Evolutionary conservation across 2,888 invertebrate genomes (phyloP).

Genomic region (Heliconius sara): DNA sequence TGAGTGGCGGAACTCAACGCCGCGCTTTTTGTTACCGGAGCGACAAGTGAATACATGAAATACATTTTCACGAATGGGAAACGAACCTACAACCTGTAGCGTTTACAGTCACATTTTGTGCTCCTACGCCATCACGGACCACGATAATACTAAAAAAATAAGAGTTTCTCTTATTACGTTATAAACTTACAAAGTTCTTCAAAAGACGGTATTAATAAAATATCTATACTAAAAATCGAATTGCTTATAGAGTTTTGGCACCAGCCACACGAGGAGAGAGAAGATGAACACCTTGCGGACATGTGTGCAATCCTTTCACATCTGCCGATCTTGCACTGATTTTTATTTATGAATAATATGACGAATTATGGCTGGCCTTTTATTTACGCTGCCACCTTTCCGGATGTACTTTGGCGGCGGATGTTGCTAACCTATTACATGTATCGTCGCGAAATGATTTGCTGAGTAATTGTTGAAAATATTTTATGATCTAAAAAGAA

Average conservation of each 20-base stretch:
- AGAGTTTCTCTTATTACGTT: background rate
- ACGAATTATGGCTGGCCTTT: constrained; percentile 79
- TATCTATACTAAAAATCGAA: background rate
- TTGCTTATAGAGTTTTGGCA: constrained; percentile 70
- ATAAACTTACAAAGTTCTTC: background rate
- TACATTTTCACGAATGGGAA: too few species aligned
- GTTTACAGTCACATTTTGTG: too few species aligned
- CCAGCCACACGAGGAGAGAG: constrained; percentile 67
- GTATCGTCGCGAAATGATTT: constrained; percentile 57
- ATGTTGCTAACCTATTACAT: constrained; percentile 67
- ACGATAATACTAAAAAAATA: background rate
- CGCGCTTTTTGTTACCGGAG: too few species aligned
- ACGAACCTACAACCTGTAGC: too few species aligned
- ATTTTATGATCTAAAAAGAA: background rate
- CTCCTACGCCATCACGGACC: too few species aligned
- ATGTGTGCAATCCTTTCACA: constrained; percentile 83
- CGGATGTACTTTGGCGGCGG: constrained; percentile 77
- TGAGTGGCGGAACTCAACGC: too few species aligned
- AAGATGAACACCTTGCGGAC: constrained; percentile 72
- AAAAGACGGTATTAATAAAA: background rate
- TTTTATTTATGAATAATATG: constrained; percentile 83
- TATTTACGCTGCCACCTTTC: constrained; percentile 79
- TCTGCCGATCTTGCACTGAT: constrained; percentile 80
- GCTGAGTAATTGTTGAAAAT: constrained; percentile 51
- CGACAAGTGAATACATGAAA: too few species aligned